phyloP scores from a whole-genome alignment of 2,888 invertebrate species.

The Galerucella calmariensis region DNA sequence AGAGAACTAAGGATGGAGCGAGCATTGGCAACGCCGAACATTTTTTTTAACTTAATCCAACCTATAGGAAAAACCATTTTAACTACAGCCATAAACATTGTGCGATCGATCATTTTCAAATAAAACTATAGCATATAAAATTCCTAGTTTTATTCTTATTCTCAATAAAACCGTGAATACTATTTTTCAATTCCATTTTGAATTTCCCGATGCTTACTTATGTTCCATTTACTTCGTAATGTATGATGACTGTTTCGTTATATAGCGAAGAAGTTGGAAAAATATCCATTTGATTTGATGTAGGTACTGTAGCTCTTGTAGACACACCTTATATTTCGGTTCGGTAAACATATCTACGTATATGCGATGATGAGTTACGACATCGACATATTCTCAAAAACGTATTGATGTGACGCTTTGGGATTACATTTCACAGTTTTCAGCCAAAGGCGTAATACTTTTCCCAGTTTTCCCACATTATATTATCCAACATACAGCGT shows the following conservation, averaged over 20 bases:
- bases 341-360: neutral
- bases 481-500: neutral
- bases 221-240: neutral
- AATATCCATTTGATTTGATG: conserved; percentile 7
- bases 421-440: neutral
- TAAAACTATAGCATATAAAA: too few species aligned
- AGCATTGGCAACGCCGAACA: too few species aligned
- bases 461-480: neutral
- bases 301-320: neutral
- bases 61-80: too few species aligned
- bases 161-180: neutral
- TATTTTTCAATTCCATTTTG: neutral
- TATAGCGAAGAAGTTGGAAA: neutral
- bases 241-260: neutral
- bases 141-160: too few species aligned
- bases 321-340: neutral
- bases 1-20: too few species aligned
- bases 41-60: too few species aligned
- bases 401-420: neutral
- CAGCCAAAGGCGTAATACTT: neutral
- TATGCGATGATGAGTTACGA: neutral
- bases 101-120: too few species aligned
- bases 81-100: too few species aligned
- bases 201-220: neutral
- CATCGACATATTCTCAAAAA: neutral